A percentile compares a stretch with the other conserved stretches of the same genome.
These are phyloP conservation scores for Mycetomoellerius zeteki DNA, from an alignment of 1,140 invertebrate genomes.

Conservation along the genomic window DNA sequence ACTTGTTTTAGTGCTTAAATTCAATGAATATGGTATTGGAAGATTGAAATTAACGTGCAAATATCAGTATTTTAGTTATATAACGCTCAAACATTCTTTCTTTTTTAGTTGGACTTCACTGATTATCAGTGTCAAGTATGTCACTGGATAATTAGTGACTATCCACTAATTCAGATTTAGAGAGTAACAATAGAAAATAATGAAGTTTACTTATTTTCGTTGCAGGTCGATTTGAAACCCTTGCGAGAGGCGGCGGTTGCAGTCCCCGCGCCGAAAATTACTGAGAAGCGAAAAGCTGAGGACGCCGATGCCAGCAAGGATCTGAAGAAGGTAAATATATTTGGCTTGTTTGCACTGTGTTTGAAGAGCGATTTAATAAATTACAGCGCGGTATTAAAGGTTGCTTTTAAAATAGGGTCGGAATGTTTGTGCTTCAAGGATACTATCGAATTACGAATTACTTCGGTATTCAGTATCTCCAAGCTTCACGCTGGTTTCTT, in stretches of 20 bases:
- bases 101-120: too few species aligned
- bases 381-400: background rate
- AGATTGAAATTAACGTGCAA: too few species aligned
- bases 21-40: too few species aligned
- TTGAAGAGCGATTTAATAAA: conserved; percentile 38
- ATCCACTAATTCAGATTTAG: too few species aligned
- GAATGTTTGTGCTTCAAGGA: background rate
- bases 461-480: background rate
- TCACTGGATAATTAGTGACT: too few species aligned
- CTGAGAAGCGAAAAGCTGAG: conserved; percentile 86
- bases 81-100: too few species aligned
- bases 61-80: too few species aligned
- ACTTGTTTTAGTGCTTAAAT: too few species aligned
- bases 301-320: conserved; percentile 86
- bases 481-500: background rate
- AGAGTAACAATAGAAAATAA: background rate
- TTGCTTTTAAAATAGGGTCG: background rate
- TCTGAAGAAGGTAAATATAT: conserved; percentile 85
- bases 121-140: too few species aligned
- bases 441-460: conserved; percentile 12
- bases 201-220: conserved; percentile 59
- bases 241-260: conserved; percentile 83
- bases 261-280: conserved; percentile 83
- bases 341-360: conserved; percentile 37
- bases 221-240: conserved; percentile 86